Percentiles rank a stretch among this genome's conserved stretches.
Conservation (phyloP, 2,113 vertebrate species). For the Lamprotornis superbus region DNA sequence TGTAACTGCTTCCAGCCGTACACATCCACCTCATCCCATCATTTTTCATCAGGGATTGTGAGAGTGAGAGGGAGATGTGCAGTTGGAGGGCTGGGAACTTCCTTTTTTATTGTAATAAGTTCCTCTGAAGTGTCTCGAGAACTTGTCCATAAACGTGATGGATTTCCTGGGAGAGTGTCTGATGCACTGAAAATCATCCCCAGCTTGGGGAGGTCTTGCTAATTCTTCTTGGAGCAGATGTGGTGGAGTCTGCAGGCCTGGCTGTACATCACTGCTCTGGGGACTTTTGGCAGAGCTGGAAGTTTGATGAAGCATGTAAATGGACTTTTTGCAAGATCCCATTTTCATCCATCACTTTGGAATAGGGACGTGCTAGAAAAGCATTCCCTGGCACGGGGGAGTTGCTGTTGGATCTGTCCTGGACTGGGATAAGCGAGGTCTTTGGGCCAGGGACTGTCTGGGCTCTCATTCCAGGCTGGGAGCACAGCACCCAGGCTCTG, state of each 20-base stretch:
- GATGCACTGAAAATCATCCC: slow-evolving; percentile 14
- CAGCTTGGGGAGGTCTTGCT: not conserved
- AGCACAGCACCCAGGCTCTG: not conserved
- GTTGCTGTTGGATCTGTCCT: not conserved
- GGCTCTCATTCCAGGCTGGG: not conserved
- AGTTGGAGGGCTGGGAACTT: not conserved
- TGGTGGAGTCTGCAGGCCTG: slow-evolving; percentile 21
- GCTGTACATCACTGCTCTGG: slow-evolving; percentile 5
- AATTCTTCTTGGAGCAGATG: slow-evolving; percentile 44
- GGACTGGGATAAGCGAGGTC: not conserved
- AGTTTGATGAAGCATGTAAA: slow-evolving; percentile 53
- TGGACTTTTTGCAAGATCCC: slow-evolving; percentile 10
- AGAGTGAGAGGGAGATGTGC: not conserved
- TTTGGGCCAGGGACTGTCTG: not conserved
- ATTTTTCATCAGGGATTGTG: not conserved
- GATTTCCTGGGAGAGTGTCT: slow-evolving; percentile 29
- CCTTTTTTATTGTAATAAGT: slow-evolving; percentile 25
- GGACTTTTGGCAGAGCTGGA: not conserved
- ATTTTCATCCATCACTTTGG: slow-evolving; percentile 29
- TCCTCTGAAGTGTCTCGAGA: not conserved
- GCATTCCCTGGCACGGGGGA: not conserved
- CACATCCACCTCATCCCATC: not conserved
- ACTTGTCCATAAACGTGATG: slow-evolving; percentile 46
- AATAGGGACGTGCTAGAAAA: not conserved
- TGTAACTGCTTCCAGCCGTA: not conserved